Conservation (phyloP, 2,113 vertebrate genomes). For the Pelecanoides urinatrix region DNA sequence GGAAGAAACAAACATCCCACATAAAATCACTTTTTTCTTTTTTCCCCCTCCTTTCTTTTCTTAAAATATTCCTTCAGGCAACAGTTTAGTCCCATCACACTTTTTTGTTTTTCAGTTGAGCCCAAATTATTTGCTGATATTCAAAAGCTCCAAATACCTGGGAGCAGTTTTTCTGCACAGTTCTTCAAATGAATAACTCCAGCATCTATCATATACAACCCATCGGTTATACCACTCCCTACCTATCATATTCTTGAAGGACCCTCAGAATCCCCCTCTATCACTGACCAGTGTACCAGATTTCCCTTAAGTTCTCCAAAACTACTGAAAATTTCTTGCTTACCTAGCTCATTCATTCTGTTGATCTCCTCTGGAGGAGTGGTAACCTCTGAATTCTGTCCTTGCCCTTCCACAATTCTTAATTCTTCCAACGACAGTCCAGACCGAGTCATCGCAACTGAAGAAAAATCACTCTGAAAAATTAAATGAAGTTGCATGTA, state of each 20-base stretch:
- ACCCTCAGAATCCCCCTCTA: background rate
- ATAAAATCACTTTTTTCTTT: background rate
- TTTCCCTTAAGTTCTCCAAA: background rate
- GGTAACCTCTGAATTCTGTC: constrained; percentile 91
- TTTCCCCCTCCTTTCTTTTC: background rate
- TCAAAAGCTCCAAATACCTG: background rate
- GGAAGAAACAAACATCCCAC: background rate
- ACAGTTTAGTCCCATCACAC: background rate
- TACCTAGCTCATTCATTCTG: constrained; percentile 90
- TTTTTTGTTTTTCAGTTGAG: background rate
- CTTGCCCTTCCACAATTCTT: constrained; percentile 96
- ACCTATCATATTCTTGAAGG: background rate
- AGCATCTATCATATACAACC: background rate
- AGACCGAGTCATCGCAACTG: constrained; percentile 84
- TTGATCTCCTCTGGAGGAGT: constrained; percentile 91
- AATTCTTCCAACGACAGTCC: constrained; percentile 94
- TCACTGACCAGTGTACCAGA: background rate
- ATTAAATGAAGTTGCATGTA: background rate
- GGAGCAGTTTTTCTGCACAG: background rate
- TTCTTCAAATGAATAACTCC: background rate
- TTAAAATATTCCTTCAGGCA: background rate
- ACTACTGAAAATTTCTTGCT: background rate
- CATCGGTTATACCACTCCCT: background rate
- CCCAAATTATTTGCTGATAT: background rate
- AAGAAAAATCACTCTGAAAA: constrained; percentile 85